Percentiles rank a stretch among this genome's conserved stretches.
These are phyloP conservation scores for Halocynthia aurantium DNA, from an alignment of 23 tunicate genomes.

Conservation along the genomic window DNA sequence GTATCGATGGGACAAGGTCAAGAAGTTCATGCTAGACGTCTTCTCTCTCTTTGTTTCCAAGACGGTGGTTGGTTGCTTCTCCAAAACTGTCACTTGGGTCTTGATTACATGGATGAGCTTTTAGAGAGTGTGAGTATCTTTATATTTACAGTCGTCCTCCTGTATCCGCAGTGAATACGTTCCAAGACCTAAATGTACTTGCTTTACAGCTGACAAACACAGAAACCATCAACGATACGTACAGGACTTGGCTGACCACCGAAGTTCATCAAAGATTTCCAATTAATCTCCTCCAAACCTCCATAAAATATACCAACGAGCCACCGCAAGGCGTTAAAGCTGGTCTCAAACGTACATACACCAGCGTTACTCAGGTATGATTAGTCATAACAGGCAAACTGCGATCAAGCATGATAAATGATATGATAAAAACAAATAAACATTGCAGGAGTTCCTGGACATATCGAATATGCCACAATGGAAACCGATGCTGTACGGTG, in stretches of 20 bases:
- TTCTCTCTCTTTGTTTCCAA: constrained; percentile 58
- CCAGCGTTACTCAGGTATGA: constrained; percentile 52
- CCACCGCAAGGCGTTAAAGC: constrained; percentile 88
- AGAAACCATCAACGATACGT: constrained; percentile 40
- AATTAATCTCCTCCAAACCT: constrained; percentile 71
- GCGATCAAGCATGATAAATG: neutral
- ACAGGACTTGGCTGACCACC: constrained; percentile 80
- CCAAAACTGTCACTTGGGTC: constrained; percentile 82
- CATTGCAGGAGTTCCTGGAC: constrained; percentile 56
- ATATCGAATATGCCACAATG: constrained; percentile 86
- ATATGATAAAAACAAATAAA: neutral
- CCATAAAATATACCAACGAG: constrained; percentile 79
- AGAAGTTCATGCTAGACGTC: constrained; percentile 80
- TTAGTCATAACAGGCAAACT: neutral
- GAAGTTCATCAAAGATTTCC: constrained; percentile 80
- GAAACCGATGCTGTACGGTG: constrained; percentile 72
- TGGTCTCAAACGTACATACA: constrained; percentile 71
- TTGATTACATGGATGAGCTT: constrained; percentile 85
- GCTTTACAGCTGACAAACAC: constrained; percentile 54
- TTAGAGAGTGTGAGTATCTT: constrained; percentile 50
- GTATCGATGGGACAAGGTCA: constrained; percentile 95
- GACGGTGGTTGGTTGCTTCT: constrained; percentile 89
- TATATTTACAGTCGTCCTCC: too few relatives aligned
- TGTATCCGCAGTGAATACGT: too few relatives aligned
- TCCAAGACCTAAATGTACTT: too few relatives aligned